phyloP scores from a whole-genome alignment of 2,797 vertebrate genomes.

The Lagorchestes hirsutus region DNA sequence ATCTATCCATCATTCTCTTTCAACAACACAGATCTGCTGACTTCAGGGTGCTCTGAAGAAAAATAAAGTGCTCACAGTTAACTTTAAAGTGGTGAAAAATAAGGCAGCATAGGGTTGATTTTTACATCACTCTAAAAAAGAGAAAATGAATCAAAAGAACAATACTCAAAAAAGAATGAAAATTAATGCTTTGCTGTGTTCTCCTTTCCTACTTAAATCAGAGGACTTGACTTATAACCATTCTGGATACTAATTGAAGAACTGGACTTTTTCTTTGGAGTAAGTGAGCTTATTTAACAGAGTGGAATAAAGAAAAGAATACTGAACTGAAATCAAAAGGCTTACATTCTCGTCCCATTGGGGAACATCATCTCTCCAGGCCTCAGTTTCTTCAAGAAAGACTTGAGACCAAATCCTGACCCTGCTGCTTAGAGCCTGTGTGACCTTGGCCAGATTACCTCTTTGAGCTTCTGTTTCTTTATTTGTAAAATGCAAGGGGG shows the following conservation, averaged over 20 bases:
- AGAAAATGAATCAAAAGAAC: not conserved
- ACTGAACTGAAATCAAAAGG: not conserved
- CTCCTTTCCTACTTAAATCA: constrained; percentile 6
- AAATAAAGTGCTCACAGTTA: constrained; percentile 17
- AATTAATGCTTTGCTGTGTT: not conserved
- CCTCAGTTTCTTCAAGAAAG: not conserved
- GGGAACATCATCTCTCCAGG: not conserved
- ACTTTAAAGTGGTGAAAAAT: not conserved
- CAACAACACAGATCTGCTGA: not conserved
- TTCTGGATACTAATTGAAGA: not conserved
- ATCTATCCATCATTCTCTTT: constrained; percentile 1
- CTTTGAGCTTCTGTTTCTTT: not conserved
- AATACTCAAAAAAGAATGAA: constrained; percentile 15
- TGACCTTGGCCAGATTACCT: not conserved
- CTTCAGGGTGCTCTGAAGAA: not conserved
- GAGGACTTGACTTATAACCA: not conserved
- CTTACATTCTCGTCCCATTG: not conserved
- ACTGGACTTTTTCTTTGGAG: not conserved
- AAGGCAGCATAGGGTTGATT: not conserved
- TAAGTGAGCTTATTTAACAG: not conserved
- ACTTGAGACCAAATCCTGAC: not conserved
- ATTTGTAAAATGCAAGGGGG: not conserved
- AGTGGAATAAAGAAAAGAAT: not conserved
- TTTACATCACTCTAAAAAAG: not conserved
- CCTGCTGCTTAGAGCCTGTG: not conserved